Conservation (phyloP, 2,113 vertebrate genomes). For the Xerus inauris region DNA sequence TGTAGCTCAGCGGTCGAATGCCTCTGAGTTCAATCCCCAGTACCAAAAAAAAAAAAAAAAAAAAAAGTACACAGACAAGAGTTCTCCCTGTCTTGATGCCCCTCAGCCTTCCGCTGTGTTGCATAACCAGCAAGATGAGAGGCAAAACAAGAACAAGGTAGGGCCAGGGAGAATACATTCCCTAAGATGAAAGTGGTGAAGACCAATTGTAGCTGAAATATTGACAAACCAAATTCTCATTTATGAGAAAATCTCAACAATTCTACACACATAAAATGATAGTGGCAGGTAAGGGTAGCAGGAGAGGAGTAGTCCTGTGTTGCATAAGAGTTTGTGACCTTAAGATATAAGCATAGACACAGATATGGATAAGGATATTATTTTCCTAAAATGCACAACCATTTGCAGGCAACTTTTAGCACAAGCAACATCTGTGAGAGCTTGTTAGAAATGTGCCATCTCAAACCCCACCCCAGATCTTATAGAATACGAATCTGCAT, state of each 20-base stretch:
- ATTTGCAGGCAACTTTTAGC: background rate
- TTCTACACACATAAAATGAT: background rate
- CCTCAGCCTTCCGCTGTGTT: background rate
- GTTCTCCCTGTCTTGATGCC: background rate
- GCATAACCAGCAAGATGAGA: background rate
- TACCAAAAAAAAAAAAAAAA: too few species aligned
- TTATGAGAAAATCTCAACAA: background rate
- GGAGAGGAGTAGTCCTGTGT: background rate
- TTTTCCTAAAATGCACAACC: background rate
- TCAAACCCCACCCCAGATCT: background rate
- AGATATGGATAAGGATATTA: background rate
- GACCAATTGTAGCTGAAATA: conserved; percentile 5
- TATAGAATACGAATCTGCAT: background rate
- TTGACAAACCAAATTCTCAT: background rate
- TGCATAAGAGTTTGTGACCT: background rate
- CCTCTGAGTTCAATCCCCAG: too few species aligned
- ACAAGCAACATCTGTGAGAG: background rate
- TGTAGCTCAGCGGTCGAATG: too few species aligned
- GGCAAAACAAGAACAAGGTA: background rate
- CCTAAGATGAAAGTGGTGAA: background rate
- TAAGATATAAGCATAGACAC: background rate
- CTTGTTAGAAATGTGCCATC: background rate
- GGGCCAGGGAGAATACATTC: background rate
- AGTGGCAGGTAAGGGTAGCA: background rate
- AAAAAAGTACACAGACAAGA: too few species aligned